Conservation (phyloP, 2,797 vertebrate genomes). For the Delichon dasypus region DNA sequence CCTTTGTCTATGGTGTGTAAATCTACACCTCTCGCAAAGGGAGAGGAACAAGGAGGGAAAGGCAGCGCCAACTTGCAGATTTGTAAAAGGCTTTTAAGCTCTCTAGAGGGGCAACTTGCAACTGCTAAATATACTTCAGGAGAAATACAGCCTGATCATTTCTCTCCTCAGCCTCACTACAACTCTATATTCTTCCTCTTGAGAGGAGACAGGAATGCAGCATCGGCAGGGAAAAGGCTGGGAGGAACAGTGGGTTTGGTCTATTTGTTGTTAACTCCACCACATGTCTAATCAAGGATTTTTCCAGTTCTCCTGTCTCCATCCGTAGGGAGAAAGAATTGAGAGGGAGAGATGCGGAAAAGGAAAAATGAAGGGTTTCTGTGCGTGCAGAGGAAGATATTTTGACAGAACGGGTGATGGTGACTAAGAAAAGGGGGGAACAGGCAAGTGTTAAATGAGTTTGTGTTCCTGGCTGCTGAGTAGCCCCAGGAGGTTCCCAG, state of each 20-base stretch:
- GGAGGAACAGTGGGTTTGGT: not conserved
- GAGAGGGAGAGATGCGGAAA: not conserved
- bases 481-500: constrained; percentile 65
- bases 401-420: constrained; percentile 13
- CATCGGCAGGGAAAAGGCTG: not conserved
- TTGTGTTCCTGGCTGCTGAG: constrained; percentile 68
- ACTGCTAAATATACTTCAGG: constrained; percentile 18
- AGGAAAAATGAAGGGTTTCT: not conserved
- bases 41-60: not conserved
- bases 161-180: not conserved
- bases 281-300: not conserved
- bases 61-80: not conserved
- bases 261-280: not conserved
- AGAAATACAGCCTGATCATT: not conserved
- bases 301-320: not conserved
- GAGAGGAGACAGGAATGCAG: not conserved
- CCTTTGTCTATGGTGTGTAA: not conserved
- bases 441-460: constrained; percentile 63
- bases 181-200: not conserved
- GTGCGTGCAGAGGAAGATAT: not conserved
- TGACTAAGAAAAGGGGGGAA: not conserved
- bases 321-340: not conserved
- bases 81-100: not conserved
- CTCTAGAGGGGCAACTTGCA: not conserved
- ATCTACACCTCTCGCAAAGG: not conserved